phyloP scores from a whole-genome alignment of 2,113 vertebrate genomes.

The Microcebus ravelobensis region DNA sequence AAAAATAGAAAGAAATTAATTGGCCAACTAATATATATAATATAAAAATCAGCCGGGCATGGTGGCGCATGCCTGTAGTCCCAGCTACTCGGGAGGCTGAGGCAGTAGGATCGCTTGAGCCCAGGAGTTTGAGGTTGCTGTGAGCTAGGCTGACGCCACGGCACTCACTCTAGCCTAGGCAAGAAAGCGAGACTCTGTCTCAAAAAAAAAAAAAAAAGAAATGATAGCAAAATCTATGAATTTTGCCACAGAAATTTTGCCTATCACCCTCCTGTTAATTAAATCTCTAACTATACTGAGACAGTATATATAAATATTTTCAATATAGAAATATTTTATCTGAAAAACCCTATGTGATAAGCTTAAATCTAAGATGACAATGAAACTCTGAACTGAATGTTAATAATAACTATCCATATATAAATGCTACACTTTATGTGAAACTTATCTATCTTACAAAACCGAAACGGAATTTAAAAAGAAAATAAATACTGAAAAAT shows the following conservation, averaged over 20 bases:
- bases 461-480: constrained; percentile 8
- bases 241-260: neutral
- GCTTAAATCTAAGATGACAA: constrained; percentile 15
- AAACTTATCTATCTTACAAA: constrained; percentile 28
- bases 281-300: neutral
- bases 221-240: neutral
- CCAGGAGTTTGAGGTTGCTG: no score
- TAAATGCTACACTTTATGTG: neutral
- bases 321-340: neutral
- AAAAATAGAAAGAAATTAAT: no score
- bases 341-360: constrained; percentile 6
- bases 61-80: no score
- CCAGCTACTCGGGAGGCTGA: no score
- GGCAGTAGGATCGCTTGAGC: no score
- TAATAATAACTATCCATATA: neutral
- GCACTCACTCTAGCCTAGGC: no score
- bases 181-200: no score
- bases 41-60: no score
- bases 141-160: no score
- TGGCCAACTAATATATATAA: no score
- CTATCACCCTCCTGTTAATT: neutral
- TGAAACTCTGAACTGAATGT: constrained; percentile 35
- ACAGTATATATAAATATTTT: neutral
- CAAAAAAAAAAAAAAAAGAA: neutral
- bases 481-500: neutral